Evolutionary conservation across 2,888 invertebrate genomes (phyloP).

Genomic region (Enchytraeus crypticus): DNA sequence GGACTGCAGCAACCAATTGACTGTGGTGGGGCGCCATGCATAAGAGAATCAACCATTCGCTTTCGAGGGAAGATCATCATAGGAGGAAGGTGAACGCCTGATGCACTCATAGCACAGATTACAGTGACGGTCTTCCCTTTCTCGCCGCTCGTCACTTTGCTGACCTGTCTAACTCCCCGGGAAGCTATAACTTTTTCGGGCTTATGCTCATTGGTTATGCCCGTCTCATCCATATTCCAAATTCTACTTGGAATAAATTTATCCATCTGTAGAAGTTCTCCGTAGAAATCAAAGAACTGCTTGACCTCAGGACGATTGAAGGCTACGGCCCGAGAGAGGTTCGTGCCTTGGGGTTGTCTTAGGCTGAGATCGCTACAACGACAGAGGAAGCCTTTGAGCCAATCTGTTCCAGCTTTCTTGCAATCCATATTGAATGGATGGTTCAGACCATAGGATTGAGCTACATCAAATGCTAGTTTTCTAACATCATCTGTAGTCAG

Average conservation of each 20-base stretch:
- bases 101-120: slow-evolving; percentile 25
- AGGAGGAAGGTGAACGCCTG: slow-evolving; percentile 27
- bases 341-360: slow-evolving; percentile 20
- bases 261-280: slow-evolving; percentile 1
- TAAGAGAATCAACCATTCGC: slow-evolving; percentile 33
- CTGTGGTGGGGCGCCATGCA: slow-evolving; percentile 36
- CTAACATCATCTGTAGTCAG: slow-evolving; percentile 15
- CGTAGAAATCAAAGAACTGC: slow-evolving; percentile 15
- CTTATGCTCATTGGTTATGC: slow-evolving; percentile 20
- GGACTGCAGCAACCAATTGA: slow-evolving; percentile 33
- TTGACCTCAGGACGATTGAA: slow-evolving; percentile 22
- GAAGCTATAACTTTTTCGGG: slow-evolving; percentile 17
- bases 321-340: slow-evolving; percentile 18
- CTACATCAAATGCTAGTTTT: slow-evolving; percentile 21
- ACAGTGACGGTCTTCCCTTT: slow-evolving; percentile 22
- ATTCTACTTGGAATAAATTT: background rate
- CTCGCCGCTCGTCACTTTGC: slow-evolving; percentile 14
- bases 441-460: slow-evolving; percentile 14
- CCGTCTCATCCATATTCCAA: slow-evolving; percentile 26
- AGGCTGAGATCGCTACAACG: slow-evolving; percentile 19
- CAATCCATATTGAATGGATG: slow-evolving; percentile 19
- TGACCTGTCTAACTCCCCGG: slow-evolving; percentile 13
- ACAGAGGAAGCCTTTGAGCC: slow-evolving; percentile 20
- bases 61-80: slow-evolving; percentile 34
- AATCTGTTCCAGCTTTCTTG: slow-evolving; percentile 24